Conservation (phyloP, 2,888 invertebrate genomes). For the Eupithecia dodoneata region DNA sequence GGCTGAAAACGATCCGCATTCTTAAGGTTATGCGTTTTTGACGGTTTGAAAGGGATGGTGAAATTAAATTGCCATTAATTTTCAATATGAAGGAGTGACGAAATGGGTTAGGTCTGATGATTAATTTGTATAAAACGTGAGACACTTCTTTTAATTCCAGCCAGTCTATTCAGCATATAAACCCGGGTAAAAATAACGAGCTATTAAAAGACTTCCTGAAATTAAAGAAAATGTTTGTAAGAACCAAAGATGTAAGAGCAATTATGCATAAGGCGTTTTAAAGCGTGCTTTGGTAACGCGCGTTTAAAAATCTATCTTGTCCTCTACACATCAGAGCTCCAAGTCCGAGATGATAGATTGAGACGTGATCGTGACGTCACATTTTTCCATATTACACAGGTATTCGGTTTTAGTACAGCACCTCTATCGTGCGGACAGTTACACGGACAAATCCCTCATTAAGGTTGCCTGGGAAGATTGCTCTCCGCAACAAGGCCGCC, state of each 20-base stretch:
- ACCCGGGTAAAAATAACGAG: neutral
- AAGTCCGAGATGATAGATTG: too few relatives aligned
- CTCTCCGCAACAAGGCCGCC: too few relatives aligned
- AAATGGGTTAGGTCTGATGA: neutral
- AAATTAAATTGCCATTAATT: constrained; percentile 35
- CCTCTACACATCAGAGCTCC: too few relatives aligned
- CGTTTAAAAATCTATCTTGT: neutral
- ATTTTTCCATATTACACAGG: too few relatives aligned
- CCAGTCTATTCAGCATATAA: neutral
- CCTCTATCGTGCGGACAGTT: too few relatives aligned
- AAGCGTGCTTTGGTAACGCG: neutral
- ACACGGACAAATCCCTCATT: too few relatives aligned
- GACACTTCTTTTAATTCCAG: neutral
- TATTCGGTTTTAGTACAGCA: too few relatives aligned
- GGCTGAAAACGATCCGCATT: constrained; percentile 82
- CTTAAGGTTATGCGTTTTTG: constrained; percentile 78
- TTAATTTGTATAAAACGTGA: neutral
- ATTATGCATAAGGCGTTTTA: neutral
- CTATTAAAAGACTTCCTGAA: neutral
- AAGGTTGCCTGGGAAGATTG: too few relatives aligned
- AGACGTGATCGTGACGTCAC: too few relatives aligned
- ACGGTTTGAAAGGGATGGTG: constrained; percentile 48
- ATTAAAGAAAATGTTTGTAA: neutral
- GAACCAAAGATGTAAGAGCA: neutral
- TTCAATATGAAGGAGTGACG: constrained; percentile 7